Evolutionary conservation across 2,797 vertebrate genomes (phyloP).

Genomic region (Buceros bicornis): DNA sequence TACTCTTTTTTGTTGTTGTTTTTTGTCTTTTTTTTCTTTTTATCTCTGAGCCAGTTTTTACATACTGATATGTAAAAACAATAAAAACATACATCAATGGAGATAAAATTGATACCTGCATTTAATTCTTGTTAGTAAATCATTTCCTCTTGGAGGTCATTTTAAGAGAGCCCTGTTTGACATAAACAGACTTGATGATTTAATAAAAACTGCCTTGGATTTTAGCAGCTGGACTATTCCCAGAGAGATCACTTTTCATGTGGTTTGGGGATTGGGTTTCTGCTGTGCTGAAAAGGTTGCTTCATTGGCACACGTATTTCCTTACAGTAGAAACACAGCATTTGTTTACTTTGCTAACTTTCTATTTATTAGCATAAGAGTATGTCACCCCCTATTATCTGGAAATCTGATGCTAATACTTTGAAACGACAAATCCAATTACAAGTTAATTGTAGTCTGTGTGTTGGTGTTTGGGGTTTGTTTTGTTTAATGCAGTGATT

Average conservation of each 20-base stretch:
- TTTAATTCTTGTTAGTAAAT: slow-evolving; percentile 62
- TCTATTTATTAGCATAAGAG: slow-evolving; percentile 58
- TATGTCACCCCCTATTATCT: slow-evolving; percentile 68
- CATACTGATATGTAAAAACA: neutral
- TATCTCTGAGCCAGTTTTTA: neutral
- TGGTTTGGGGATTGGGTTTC: slow-evolving; percentile 79
- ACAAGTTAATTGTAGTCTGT: neutral
- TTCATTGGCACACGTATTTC: slow-evolving; percentile 71
- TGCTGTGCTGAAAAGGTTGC: slow-evolving; percentile 78
- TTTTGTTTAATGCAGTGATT: neutral
- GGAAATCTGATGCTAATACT: slow-evolving; percentile 61
- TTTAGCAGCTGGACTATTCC: slow-evolving; percentile 82
- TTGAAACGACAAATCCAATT: slow-evolving; percentile 74
- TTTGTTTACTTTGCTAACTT: slow-evolving; percentile 75
- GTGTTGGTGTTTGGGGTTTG: neutral
- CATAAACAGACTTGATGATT: slow-evolving; percentile 74
- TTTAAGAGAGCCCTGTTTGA: slow-evolving; percentile 68
- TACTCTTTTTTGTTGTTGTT: neutral
- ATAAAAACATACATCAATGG: neutral
- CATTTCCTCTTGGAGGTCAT: slow-evolving; percentile 75
- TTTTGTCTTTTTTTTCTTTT: neutral
- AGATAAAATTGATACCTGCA: slow-evolving; percentile 48
- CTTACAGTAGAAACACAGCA: slow-evolving; percentile 77
- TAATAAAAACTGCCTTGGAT: slow-evolving; percentile 79
- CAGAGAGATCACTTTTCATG: slow-evolving; percentile 82